Percentiles rank a stretch among this genome's conserved stretches.
These are phyloP conservation scores for Brachionus plicatilis DNA, from an alignment of 1,140 invertebrate genomes.

Conservation along the genomic window DNA sequence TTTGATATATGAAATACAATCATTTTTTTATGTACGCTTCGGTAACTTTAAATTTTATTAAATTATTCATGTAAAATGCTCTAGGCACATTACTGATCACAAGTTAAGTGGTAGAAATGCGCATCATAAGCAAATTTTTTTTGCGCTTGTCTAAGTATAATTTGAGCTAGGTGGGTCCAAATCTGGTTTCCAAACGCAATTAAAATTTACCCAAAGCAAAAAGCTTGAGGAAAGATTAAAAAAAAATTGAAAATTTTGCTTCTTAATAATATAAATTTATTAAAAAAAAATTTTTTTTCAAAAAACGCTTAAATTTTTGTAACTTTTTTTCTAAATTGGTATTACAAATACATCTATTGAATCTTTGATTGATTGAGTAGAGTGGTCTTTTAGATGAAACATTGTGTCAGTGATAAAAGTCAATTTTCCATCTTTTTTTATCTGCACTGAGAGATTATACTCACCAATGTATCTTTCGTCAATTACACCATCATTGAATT, in stretches of 20 bases:
- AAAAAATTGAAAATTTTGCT: background rate
- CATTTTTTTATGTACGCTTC: background rate
- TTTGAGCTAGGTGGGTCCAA: background rate
- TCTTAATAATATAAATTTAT: background rate
- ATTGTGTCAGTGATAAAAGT: slow-evolving; percentile 7
- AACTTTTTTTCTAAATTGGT: background rate
- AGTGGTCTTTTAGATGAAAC: background rate
- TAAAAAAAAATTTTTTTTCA: background rate
- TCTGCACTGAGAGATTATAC: background rate
- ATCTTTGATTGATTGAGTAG: background rate
- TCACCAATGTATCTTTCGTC: slow-evolving; percentile 6
- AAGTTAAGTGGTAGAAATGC: background rate
- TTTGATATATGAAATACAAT: background rate
- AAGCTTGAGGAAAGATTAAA: background rate
- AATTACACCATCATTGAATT: slow-evolving; percentile 10
- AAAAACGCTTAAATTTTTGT: background rate
- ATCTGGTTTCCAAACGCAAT: background rate
- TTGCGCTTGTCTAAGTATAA: background rate
- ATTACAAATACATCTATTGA: background rate
- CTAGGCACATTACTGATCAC: background rate
- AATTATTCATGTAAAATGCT: too few species aligned
- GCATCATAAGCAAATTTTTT: background rate
- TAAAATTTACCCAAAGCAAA: background rate
- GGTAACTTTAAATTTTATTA: too few species aligned
- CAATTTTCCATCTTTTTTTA: background rate